phyloP scores from a whole-genome alignment of 1,140 invertebrate genomes.

The Pomacea maculata region DNA sequence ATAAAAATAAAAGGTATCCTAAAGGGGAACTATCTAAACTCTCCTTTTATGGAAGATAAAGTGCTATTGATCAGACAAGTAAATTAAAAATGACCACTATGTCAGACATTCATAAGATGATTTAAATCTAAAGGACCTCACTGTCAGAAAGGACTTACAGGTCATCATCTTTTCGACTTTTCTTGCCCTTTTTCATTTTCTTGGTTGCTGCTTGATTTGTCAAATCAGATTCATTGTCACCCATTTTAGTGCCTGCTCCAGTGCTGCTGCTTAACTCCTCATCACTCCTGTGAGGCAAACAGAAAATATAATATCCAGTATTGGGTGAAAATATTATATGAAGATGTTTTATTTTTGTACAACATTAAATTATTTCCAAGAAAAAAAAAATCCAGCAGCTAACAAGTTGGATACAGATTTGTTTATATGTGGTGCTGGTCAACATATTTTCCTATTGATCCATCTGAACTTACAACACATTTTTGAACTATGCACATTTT shows the following conservation, averaged over 20 bases:
- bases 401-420: too few relatives aligned
- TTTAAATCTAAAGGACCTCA: not conserved
- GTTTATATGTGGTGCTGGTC: too few relatives aligned
- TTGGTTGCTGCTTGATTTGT: slow-evolving; percentile 26
- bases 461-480: too few relatives aligned
- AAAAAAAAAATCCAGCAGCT: too few relatives aligned
- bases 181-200: slow-evolving; percentile 31
- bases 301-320: too few relatives aligned
- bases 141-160: slow-evolving; percentile 30
- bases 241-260: slow-evolving; percentile 7
- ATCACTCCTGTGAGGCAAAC: not conserved
- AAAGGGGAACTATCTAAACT: not conserved
- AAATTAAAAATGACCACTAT: not conserved
- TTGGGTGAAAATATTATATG: too few relatives aligned
- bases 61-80: not conserved
- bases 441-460: too few relatives aligned
- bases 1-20: not conserved
- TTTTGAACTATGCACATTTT: too few relatives aligned
- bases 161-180: slow-evolving; percentile 37
- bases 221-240: slow-evolving; percentile 4
- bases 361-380: not conserved
- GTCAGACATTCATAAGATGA: not conserved
- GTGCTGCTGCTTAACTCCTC: slow-evolving; percentile 20
- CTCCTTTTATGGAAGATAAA: not conserved
- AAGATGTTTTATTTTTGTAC: too few relatives aligned